Conservation (phyloP, 1,140 invertebrate genomes). For the Lerema accius region DNA sequence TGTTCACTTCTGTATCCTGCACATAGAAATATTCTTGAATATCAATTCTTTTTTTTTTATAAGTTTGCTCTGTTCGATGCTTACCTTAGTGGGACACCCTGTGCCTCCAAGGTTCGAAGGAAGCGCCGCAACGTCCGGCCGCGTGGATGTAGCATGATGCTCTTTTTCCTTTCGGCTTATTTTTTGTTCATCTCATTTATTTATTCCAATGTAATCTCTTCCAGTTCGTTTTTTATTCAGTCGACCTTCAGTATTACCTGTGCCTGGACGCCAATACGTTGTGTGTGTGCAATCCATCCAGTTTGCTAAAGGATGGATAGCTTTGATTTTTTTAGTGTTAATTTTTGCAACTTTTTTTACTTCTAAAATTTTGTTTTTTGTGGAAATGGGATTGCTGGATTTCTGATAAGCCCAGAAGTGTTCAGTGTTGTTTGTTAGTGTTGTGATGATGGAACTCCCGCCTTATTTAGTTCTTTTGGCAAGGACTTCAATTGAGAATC, state of each 20-base stretch:
- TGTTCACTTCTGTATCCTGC: no score
- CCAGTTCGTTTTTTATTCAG: constrained; percentile 82
- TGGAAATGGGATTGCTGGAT: constrained; percentile 33
- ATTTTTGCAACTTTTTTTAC: constrained; percentile 14
- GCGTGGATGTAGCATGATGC: constrained; percentile 80
- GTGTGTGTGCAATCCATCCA: constrained; percentile 45
- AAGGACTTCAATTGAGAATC: constrained; percentile 57
- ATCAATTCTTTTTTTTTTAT: no score
- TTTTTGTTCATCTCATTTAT: constrained; percentile 83
- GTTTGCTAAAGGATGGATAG: constrained; percentile 44
- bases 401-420: constrained; percentile 19
- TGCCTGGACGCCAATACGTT: constrained; percentile 71
- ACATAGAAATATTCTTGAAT: no score
- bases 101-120: constrained; percentile 64
- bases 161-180: constrained; percentile 79
- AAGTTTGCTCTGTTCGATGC: no score
- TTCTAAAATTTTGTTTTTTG: no score
- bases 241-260: constrained; percentile 82
- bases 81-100: no score
- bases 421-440: constrained; percentile 42
- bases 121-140: constrained; percentile 82
- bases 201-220: constrained; percentile 84
- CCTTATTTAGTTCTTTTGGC: constrained; percentile 73
- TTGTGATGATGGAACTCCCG: constrained; percentile 78
- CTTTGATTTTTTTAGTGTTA: constrained; percentile 32